Evolutionary conservation across 1,140 invertebrate genomes (phyloP).

Genomic region (Lutraria rhynchaena): DNA sequence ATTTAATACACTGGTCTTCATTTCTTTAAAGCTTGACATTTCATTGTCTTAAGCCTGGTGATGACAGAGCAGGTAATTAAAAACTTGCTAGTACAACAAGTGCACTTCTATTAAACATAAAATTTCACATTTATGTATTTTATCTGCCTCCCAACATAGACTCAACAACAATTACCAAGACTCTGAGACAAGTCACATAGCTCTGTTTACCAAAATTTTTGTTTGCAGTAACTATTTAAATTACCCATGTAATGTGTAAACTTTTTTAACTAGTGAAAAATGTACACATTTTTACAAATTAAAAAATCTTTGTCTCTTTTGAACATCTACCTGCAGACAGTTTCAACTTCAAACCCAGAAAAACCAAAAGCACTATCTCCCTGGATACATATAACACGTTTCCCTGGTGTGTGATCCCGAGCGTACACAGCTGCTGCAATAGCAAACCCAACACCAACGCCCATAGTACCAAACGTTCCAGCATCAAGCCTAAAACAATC

Average conservation of each 20-base stretch:
- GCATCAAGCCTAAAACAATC: constrained; percentile 82
- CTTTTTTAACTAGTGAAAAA: too few species aligned
- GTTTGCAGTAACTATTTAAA: too few species aligned
- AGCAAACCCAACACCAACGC: constrained; percentile 96
- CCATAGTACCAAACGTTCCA: constrained; percentile 97
- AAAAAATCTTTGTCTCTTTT: too few species aligned
- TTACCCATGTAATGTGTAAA: too few species aligned
- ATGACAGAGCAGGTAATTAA: background rate
- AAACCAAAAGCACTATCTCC: constrained; percentile 99
- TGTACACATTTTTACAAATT: too few species aligned
- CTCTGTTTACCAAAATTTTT: too few species aligned
- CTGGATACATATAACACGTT: constrained; percentile 93
- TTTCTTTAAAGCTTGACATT: too few species aligned
- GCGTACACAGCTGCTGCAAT: constrained; percentile 96
- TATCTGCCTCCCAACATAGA: too few species aligned
- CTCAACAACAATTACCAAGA: too few species aligned
- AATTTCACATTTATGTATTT: background rate
- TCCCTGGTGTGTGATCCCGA: constrained; percentile 89
- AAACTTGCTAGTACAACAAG: background rate
- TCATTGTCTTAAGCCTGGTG: too few species aligned
- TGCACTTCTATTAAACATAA: background rate
- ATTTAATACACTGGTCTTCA: too few species aligned
- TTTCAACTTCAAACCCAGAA: constrained; percentile 98
- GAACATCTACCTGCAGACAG: constrained; percentile 91
- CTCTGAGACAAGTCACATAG: too few species aligned